Evolutionary conservation across 2,888 invertebrate genomes (phyloP).

Genomic region (Drosophila cognata): DNA sequence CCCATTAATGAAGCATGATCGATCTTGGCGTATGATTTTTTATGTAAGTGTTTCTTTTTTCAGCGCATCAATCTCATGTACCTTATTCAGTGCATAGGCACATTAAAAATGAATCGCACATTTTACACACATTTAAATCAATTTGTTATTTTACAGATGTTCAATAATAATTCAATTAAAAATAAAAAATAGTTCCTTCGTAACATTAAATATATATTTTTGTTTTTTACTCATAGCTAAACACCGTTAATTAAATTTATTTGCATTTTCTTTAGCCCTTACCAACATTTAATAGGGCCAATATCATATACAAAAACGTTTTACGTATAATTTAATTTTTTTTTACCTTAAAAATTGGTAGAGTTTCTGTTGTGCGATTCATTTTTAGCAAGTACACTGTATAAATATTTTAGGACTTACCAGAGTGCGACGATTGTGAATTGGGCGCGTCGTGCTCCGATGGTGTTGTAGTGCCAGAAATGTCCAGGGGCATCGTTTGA

Average conservation of each 20-base stretch:
- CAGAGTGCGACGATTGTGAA: slow-evolving; percentile 85
- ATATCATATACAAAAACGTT: neutral
- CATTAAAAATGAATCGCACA: slow-evolving; percentile 34
- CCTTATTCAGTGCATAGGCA: neutral
- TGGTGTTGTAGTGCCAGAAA: slow-evolving; percentile 85
- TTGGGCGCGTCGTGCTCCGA: slow-evolving; percentile 85
- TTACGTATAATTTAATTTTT: too few species aligned
- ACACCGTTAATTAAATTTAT: neutral
- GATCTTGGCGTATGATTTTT: slow-evolving; percentile 41
- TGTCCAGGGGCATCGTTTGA: slow-evolving; percentile 85
- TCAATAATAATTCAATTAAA: neutral
- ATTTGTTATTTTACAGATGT: neutral
- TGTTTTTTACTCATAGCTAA: neutral
- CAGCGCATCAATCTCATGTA: slow-evolving; percentile 13
- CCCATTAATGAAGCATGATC: slow-evolving; percentile 51
- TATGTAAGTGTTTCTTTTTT: slow-evolving; percentile 35
- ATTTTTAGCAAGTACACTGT: slow-evolving; percentile 20
- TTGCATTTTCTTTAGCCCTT: neutral
- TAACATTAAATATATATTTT: neutral
- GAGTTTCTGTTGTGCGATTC: slow-evolving; percentile 22
- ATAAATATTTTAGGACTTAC: slow-evolving; percentile 66
- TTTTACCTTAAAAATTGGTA: neutral
- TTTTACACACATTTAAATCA: neutral
- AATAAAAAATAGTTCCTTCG: neutral
- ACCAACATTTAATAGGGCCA: neutral